Conservation (phyloP, 2,113 vertebrate species). For the Gymnobelideus leadbeateri region DNA sequence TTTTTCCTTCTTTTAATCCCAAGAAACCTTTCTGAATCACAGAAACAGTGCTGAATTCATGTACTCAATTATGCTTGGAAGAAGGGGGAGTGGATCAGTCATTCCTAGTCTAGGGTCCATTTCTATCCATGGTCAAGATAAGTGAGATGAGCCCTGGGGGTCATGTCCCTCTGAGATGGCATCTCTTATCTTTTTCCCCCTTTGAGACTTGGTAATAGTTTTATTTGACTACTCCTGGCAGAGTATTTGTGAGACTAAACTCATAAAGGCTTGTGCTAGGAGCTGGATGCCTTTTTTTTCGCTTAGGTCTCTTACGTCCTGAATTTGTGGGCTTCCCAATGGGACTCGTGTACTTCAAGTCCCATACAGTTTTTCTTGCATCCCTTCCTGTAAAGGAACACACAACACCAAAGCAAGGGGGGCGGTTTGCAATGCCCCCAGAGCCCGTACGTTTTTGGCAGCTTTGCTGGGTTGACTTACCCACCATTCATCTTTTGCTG, state of each 20-base stretch:
- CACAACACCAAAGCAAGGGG: constrained; percentile 1
- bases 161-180: not conserved
- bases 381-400: constrained; percentile 7
- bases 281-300: not conserved
- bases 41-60: not conserved
- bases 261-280: not conserved
- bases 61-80: not conserved
- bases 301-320: constrained; percentile 35
- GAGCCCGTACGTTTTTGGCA: not conserved
- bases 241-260: not conserved
- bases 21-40: constrained; percentile 20
- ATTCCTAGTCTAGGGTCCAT: not conserved
- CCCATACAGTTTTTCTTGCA: constrained; percentile 35
- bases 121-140: not conserved
- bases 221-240: not conserved
- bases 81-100: not conserved
- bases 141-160: not conserved
- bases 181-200: not conserved
- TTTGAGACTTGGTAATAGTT: not conserved
- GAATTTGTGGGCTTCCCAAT: constrained; percentile 19
- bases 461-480: not conserved
- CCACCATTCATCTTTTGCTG: not conserved
- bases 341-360: constrained; percentile 44
- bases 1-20: not conserved
- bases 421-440: not conserved